Percentiles rank a stretch among this genome's conserved stretches.
phyloP scores from a whole-genome alignment of 2,797 vertebrate genomes.

The Triplophysa bombifrons region DNA sequence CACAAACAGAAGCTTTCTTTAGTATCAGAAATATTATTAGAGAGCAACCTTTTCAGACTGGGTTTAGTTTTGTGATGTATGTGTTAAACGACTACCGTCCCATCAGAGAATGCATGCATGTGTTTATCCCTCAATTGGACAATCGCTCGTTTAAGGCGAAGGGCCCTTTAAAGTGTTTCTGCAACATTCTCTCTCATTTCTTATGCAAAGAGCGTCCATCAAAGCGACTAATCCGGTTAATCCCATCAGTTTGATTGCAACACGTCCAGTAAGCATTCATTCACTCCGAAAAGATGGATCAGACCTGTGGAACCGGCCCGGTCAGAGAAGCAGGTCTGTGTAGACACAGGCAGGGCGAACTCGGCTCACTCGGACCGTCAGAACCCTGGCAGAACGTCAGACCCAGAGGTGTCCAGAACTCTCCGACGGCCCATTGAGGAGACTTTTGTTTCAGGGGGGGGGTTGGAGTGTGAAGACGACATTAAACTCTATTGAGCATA shows the following conservation, averaged over 20 bases:
- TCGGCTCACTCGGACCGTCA: conserved; percentile 32
- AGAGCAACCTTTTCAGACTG: background rate
- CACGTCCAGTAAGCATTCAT: conserved; percentile 64
- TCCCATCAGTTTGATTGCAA: conserved; percentile 68
- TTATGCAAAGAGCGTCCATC: conserved; percentile 18
- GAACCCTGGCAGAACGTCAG: background rate
- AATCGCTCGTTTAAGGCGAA: background rate
- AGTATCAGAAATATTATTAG: too few relatives aligned
- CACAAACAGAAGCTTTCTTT: too few relatives aligned
- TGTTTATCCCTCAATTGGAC: background rate
- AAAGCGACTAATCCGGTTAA: conserved; percentile 64
- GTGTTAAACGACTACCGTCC: background rate
- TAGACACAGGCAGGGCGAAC: background rate
- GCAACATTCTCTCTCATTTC: conserved; percentile 4
- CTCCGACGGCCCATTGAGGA: conserved; percentile 41
- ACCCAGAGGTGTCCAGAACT: conserved; percentile 39
- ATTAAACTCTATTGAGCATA: conserved; percentile 52
- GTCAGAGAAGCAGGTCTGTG: conserved; percentile 62
- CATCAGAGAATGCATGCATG: background rate
- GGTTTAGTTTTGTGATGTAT: background rate
- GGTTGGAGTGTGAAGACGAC: conserved; percentile 48
- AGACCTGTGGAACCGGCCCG: conserved; percentile 64
- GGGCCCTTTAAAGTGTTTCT: background rate
- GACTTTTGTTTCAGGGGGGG: conserved; percentile 55
- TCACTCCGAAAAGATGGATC: conserved; percentile 73